Conservation (phyloP, 2,888 invertebrate genomes). For the Neelides folsomi region DNA sequence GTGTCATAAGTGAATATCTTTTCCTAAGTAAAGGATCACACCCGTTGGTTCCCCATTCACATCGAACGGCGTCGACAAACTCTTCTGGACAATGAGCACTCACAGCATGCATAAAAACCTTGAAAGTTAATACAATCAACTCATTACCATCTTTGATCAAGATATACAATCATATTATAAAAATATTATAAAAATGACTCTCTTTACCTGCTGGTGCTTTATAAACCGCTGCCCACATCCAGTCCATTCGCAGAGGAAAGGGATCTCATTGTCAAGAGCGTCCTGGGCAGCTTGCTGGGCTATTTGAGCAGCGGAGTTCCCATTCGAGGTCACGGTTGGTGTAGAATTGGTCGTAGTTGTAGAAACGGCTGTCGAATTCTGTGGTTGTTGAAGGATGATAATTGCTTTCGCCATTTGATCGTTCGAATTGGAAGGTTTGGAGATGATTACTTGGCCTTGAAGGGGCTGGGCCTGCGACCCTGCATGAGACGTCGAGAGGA, state of each 20-base stretch:
- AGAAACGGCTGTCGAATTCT: constrained; percentile 32
- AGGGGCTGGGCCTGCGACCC: constrained; percentile 16
- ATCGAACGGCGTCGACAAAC: constrained; percentile 56
- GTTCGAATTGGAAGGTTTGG: constrained; percentile 19
- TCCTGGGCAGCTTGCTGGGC: constrained; percentile 5
- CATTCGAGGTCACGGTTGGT: constrained; percentile 30
- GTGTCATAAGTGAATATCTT: constrained; percentile 90
- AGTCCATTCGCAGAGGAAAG: constrained; percentile 76
- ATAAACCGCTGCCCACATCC: constrained; percentile 49
- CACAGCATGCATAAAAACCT: constrained; percentile 78
- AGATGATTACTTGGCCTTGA: constrained; percentile 31
- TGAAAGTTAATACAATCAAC: constrained; percentile 15
- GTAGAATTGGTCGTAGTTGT: constrained; percentile 26
- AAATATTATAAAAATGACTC: background rate
- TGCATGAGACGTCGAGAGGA: constrained; percentile 17
- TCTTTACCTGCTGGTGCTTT: constrained; percentile 23
- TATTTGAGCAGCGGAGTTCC: constrained; percentile 10
- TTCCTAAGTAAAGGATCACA: constrained; percentile 81
- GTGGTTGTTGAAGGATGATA: constrained; percentile 26
- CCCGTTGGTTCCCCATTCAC: constrained; percentile 62
- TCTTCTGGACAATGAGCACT: constrained; percentile 64
- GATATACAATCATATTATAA: background rate
- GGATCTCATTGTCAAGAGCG: constrained; percentile 21
- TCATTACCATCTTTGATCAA: background rate
- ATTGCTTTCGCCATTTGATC: constrained; percentile 31